Evolutionary conservation across 1,140 invertebrate species (phyloP), one percentile per base, ranked within the genome.

Genomic region (Lysiphlebus fabarum): DNA sequence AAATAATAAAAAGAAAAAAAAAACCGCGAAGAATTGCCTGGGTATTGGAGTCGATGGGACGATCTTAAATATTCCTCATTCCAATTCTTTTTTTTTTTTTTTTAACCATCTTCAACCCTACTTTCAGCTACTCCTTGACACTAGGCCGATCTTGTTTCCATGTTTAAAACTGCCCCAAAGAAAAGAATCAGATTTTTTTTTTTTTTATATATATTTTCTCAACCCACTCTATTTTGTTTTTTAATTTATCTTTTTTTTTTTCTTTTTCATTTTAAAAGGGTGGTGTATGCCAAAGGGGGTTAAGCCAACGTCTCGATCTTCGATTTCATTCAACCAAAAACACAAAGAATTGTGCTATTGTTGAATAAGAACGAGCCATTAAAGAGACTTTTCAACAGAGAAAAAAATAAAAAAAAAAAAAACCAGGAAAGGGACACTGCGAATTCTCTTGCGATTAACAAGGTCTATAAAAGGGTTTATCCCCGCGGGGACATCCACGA

Each of bases 391-490:
- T 62, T 59, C 58, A 59, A 55, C 56, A 51, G 49, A 58, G 42
- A 53, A 40, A 45, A 47, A 11, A 57, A n/a, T n/a, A n/a, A n/a
- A n/a, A n/a, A n/a, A n/a, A n/a, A n/a, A n/a, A n/a, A n/a, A n/a
- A n/a, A n/a, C n/a, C n/a, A 57, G 17, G 17, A 26, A 26, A 26
- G 17, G 49, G 47, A 51, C 34, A 51, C 49, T 51, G 49, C 49
- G 49, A 51, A 51, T 51, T 37, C 49, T 63, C 58, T 55, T 62
- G 53, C 62, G 62, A 62, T 58, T 64, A 61, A 61, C 63, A 64
- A 64, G 59, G 56, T 61, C 63, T 61, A 64, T 62, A 65, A 65
- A 65, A 63, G 61, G 58, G 56, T 64, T 69, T 65, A 66, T 68
- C 65, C 61, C 62, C 42, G 53, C 45, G 54, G 56, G 51, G 47